Base-by-base conservation (phyloP, 2,888 invertebrate genomes). In the Protophormia terraenovae region DNA sequence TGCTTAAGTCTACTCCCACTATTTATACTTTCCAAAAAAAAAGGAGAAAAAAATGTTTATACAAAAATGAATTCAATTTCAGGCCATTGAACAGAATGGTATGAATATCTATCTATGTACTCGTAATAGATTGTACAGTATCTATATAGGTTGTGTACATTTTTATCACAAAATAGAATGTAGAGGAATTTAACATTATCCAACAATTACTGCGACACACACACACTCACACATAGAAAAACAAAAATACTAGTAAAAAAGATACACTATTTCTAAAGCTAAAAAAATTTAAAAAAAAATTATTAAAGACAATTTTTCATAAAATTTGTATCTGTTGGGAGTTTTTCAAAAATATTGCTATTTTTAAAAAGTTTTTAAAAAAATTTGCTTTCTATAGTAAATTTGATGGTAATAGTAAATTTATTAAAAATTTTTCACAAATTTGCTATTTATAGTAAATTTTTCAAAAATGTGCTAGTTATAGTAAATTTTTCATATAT, bases 1-100 rank as follows among this genome's bases (percentile, higher is more conserved):
- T 71, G 62, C n/a, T 29, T 22, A 10, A 41, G 22, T 67, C 35
- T 71, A 47, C 38, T 71, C 38, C 10, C 12, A 67, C 32, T 47
- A 47, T n/a, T n/a, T n/a, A n/a, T n/a, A n/a, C n/a, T n/a, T n/a
- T 41, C 19, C 47, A 10, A 19, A 22, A 67, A 58, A 27, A 53
- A 66, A 6, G 19, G 60, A 35, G 14, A 16, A 24, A 5, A 35
- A 32, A 8, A 67, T 32, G 12, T 35, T 60, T 19, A 60, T 58
- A 32, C 60, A 7, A 29, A 47, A 60, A 45, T 19, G 29, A 75
- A 69, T 69, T 82, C 76, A 76, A 76, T 76, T 76, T 82, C 53
- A 55, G 69, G 60, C 76, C 82, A 82, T 69, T 71, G 82, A 82
- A 82, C 75, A 67, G 50, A 22, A 75, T 24, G n/a, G n/a, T n/a